phyloP scores from a whole-genome alignment of 2,113 vertebrate genomes.

The Cryptotis parvus region DNA sequence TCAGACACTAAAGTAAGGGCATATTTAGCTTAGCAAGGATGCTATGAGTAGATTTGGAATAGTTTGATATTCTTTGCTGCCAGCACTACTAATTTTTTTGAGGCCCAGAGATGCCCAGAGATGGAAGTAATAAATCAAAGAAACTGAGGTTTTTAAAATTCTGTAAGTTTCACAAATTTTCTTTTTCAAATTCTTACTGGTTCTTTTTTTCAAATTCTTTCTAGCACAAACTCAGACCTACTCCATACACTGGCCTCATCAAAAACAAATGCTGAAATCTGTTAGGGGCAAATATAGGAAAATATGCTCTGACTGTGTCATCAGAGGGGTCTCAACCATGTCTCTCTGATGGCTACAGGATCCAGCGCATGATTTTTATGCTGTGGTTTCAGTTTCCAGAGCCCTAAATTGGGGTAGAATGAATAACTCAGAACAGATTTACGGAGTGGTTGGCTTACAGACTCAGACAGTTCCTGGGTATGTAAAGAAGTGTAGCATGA shows the following conservation, averaged over 20 bases:
- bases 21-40: background rate
- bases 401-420: background rate
- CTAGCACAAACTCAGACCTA: background rate
- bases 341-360: background rate
- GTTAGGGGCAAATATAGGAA: background rate
- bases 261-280: slow-evolving; percentile 5
- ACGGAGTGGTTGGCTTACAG: background rate
- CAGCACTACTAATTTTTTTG: slow-evolving; percentile 23
- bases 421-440: background rate
- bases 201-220: too few species aligned
- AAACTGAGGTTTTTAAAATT: too few species aligned
- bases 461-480: background rate
- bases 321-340: background rate
- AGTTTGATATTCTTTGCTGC: slow-evolving; percentile 36
- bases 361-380: background rate
- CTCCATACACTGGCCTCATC: background rate
- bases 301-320: background rate
- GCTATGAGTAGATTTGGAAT: slow-evolving; percentile 59
- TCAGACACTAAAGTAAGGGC: slow-evolving; percentile 62
- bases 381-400: background rate
- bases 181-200: slow-evolving; percentile 14
- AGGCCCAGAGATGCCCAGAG: slow-evolving; percentile 8
- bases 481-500: background rate
- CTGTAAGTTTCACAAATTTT: background rate
- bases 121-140: slow-evolving; percentile 11